A percentile compares a stretch with the other conserved stretches of the same genome.
phyloP scores from a whole-genome alignment of 2,888 invertebrate species.

The Drosophila subquinaria region DNA sequence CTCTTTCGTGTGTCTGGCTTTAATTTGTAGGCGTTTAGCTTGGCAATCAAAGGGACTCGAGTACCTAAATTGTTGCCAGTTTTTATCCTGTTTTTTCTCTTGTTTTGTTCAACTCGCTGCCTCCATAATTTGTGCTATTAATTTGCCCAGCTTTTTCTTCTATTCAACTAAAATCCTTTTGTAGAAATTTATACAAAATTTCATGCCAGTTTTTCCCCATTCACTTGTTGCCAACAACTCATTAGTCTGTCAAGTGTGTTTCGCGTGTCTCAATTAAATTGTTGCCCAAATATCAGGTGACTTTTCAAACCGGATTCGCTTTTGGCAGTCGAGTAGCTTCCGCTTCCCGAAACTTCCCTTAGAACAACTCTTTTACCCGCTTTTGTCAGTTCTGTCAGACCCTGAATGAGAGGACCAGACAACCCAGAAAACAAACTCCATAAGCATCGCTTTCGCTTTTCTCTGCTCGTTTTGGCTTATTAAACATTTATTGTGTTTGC shows the following conservation, averaged over 20 bases:
- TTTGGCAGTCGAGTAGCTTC: conserved; percentile 56
- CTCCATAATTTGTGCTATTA: not conserved
- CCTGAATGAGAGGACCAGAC: conserved; percentile 5
- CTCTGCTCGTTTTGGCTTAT: conserved; percentile 72
- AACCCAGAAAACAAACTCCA: conserved; percentile 17
- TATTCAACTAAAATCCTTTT: not conserved
- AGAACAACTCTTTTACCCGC: conserved; percentile 5
- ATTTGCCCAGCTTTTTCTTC: not conserved
- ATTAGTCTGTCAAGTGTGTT: conserved; percentile 3
- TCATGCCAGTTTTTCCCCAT: not conserved
- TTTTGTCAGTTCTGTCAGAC: not conserved
- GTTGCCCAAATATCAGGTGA: conserved; percentile 20
- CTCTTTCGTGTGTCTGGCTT: conserved; percentile 14
- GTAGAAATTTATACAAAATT: not conserved
- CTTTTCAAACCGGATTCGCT: conserved; percentile 32
- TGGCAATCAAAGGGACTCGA: conserved; percentile 32
- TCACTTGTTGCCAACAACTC: not conserved
- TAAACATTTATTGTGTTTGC: conserved; percentile 80
- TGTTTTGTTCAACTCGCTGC: not conserved
- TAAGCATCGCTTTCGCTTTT: conserved; percentile 34
- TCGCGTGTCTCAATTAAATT: conserved; percentile 11
- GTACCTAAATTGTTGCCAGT: conserved; percentile 38
- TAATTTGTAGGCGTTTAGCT: conserved; percentile 58
- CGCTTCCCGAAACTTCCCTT: conserved; percentile 61
- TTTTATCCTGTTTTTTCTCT: not conserved